These are phyloP conservation scores for Pitta sordida DNA, from an alignment of 2,113 vertebrate species.

Conservation along the genomic window DNA sequence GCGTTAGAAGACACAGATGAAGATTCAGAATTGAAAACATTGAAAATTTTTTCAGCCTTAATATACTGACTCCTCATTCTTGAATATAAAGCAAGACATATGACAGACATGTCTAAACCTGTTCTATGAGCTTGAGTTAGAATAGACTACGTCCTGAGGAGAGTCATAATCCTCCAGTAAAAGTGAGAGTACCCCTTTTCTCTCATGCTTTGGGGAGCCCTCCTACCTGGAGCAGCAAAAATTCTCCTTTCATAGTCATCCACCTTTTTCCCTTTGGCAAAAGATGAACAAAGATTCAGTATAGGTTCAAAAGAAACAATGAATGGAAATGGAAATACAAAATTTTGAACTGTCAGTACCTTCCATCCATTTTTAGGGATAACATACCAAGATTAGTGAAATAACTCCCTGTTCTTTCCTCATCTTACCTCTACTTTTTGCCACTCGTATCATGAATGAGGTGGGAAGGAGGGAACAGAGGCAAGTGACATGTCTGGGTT, in stretches of 20 bases:
- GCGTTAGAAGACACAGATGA: neutral
- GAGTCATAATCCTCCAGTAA: neutral
- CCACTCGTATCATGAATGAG: neutral
- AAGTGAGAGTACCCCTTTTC: neutral
- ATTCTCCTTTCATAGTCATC: neutral
- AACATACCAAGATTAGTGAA: neutral
- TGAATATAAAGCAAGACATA: neutral
- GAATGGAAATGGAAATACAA: neutral
- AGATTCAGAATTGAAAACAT: neutral
- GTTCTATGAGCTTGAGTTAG: neutral
- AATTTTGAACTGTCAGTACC: neutral
- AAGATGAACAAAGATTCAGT: neutral
- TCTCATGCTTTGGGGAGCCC: neutral
- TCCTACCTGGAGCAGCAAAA: neutral
- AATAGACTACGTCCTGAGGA: neutral
- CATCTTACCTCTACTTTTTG: neutral
- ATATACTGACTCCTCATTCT: neutral
- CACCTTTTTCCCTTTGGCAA: neutral
- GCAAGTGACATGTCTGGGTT: neutral
- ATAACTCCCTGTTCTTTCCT: neutral
- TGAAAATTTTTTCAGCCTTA: neutral
- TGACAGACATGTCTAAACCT: neutral
- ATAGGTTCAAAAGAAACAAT: neutral
- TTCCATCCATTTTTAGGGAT: neutral
- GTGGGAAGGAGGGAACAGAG: neutral